Percentiles rank a stretch among this genome's conserved stretches.
These are phyloP conservation scores for Melanaphis sacchari DNA, from an alignment of 1,140 invertebrate genomes.

Conservation along the genomic window DNA sequence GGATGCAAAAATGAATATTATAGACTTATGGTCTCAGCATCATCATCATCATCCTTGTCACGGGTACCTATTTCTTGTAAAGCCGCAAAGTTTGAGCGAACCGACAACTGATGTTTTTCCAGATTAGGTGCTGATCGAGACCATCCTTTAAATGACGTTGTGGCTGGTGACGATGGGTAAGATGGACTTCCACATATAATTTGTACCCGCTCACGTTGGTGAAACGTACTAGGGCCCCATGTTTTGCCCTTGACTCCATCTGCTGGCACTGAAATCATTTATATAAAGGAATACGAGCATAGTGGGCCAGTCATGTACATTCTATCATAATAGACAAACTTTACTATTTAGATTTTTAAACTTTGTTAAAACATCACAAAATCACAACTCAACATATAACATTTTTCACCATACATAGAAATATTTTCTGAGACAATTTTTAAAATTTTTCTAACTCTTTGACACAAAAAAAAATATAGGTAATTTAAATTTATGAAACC, in stretches of 20 bases:
- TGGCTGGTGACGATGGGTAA: conserved; percentile 62
- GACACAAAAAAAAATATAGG: neutral
- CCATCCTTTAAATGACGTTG: conserved; percentile 66
- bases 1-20: conserved; percentile 54
- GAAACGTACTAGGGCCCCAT: conserved; percentile 93
- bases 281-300: conserved; percentile 8
- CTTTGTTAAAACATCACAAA: neutral
- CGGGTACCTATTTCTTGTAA: conserved; percentile 66
- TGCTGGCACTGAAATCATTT: conserved; percentile 73
- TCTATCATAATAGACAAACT: neutral
- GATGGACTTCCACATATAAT: conserved; percentile 65
- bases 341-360: neutral
- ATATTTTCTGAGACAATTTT: neutral
- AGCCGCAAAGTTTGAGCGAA: conserved; percentile 61
- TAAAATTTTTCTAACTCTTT: neutral
- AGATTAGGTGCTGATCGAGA: conserved; percentile 80
- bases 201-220: conserved; percentile 86
- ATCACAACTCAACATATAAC: neutral
- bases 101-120: conserved; percentile 71
- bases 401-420: neutral
- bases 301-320: neutral
- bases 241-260: conserved; percentile 97
- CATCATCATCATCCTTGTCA: conserved; percentile 44
- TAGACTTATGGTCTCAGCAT: conserved; percentile 51
- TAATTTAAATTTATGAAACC: neutral